phyloP scores from a whole-genome alignment of 1,140 invertebrate genomes.

The Achatina immaculata region DNA sequence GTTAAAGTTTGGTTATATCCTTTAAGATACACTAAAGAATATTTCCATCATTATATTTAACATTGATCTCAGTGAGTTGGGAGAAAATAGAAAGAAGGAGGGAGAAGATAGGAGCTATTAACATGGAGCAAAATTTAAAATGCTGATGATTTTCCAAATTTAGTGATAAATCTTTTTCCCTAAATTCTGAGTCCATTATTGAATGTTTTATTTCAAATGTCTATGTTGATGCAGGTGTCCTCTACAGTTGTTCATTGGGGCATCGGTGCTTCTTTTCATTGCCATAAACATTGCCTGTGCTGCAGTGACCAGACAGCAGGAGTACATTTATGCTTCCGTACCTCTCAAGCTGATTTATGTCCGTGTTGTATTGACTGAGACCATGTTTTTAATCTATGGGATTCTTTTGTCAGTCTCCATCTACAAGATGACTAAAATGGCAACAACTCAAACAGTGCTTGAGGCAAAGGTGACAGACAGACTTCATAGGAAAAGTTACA shows the following conservation, averaged over 20 bases:
- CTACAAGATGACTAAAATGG: slow-evolving; percentile 66
- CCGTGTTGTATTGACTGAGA: slow-evolving; percentile 67
- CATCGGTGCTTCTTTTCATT: slow-evolving; percentile 64
- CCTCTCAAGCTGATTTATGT: slow-evolving; percentile 52
- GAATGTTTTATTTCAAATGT: too few species aligned
- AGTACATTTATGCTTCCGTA: slow-evolving; percentile 46
- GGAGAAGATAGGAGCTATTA: too few species aligned
- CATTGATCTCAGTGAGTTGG: too few species aligned
- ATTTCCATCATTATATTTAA: too few species aligned
- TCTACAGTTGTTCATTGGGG: slow-evolving; percentile 50
- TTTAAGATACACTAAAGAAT: too few species aligned
- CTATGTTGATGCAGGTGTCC: slow-evolving; percentile 57
- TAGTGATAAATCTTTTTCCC: too few species aligned
- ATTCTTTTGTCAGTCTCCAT: slow-evolving; percentile 66
- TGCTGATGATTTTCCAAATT: too few species aligned
- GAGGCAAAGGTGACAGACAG: slow-evolving; percentile 66
- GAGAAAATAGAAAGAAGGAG: too few species aligned
- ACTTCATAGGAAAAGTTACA: too few species aligned
- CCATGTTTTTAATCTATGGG: slow-evolving; percentile 66
- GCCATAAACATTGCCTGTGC: slow-evolving; percentile 65
- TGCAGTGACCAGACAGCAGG: slow-evolving; percentile 48
- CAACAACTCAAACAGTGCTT: slow-evolving; percentile 63
- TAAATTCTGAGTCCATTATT: too few species aligned
- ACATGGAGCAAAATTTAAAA: too few species aligned
- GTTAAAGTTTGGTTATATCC: too few species aligned